These are phyloP conservation scores for Crambe crambe DNA, from an alignment of 37 sponge, comb jelly and placozoan genomes.

Conservation along the genomic window DNA sequence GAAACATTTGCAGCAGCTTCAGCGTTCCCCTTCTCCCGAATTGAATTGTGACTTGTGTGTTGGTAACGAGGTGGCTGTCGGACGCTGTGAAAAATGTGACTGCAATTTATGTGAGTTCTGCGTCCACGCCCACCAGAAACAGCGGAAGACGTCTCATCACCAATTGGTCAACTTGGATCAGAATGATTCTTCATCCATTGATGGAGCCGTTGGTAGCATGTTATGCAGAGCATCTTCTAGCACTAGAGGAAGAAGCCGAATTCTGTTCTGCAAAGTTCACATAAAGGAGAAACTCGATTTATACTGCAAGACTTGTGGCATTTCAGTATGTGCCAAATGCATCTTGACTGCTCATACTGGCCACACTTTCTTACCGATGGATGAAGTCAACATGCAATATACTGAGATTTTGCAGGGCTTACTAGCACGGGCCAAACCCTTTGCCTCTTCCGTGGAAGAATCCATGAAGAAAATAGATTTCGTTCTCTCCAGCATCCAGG, in stretches of 20 bases:
- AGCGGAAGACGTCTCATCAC: constrained; percentile 49
- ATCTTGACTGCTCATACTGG: constrained; percentile 16
- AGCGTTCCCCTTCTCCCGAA: background rate
- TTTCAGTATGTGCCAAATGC: constrained; percentile 55
- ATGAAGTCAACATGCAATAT: constrained; percentile 40
- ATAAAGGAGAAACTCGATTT: constrained; percentile 7
- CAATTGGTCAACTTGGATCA: constrained; percentile 8
- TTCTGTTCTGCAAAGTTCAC: constrained; percentile 33
- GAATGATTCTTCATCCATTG: too few species aligned
- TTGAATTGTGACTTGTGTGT: constrained; percentile 63
- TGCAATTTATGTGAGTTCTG: constrained; percentile 61
- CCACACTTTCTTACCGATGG: constrained; percentile 34
- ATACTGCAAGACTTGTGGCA: constrained; percentile 62
- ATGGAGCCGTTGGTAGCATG: background rate
- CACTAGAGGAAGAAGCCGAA: background rate
- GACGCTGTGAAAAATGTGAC: constrained; percentile 40
- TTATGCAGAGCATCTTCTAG: too few species aligned
- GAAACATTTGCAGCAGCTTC: constrained; percentile 40
- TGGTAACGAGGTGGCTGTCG: constrained; percentile 17
- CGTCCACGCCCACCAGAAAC: constrained; percentile 45
- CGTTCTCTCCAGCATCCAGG: constrained; percentile 18
- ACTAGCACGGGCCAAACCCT: constrained; percentile 26
- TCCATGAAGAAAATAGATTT: constrained; percentile 43
- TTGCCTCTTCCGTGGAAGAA: constrained; percentile 35
- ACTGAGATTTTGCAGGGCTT: constrained; percentile 13